These are phyloP conservation scores for Brachionus plicatilis DNA, from an alignment of 1,140 invertebrate species.

Conservation along the genomic window DNA sequence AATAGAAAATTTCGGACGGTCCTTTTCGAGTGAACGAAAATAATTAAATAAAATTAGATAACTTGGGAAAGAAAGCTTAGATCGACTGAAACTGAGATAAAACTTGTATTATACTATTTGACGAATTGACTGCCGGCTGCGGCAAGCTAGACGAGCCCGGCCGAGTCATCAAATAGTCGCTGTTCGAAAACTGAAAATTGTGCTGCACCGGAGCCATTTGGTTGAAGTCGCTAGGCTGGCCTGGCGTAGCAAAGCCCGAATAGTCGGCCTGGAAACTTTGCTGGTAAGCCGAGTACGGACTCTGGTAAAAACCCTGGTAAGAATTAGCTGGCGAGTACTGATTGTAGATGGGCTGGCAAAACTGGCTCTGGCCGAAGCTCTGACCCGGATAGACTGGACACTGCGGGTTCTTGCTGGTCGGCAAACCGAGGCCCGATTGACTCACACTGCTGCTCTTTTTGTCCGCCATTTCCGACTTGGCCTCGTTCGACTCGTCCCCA, in stretches of 20 bases:
- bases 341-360: background rate
- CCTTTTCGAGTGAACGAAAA: background rate
- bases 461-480: background rate
- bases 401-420: background rate
- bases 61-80: conserved; percentile 14
- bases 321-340: conserved; percentile 1
- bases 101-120: conserved; percentile 7
- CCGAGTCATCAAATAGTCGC: conserved; percentile 20
- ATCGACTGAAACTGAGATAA: conserved; percentile 40
- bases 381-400: background rate
- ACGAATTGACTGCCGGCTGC: background rate
- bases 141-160: background rate
- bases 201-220: background rate
- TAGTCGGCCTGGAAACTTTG: background rate
- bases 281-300: background rate
- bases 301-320: background rate
- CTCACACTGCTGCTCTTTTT: background rate
- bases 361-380: background rate
- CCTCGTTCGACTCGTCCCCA: background rate
- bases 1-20: background rate
- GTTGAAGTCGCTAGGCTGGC: background rate
- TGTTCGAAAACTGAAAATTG: conserved; percentile 4
- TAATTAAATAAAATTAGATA: background rate
- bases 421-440: background rate
- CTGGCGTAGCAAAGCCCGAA: background rate